phyloP scores from a whole-genome alignment of 2,797 vertebrate species.

The Hirundo rustica region DNA sequence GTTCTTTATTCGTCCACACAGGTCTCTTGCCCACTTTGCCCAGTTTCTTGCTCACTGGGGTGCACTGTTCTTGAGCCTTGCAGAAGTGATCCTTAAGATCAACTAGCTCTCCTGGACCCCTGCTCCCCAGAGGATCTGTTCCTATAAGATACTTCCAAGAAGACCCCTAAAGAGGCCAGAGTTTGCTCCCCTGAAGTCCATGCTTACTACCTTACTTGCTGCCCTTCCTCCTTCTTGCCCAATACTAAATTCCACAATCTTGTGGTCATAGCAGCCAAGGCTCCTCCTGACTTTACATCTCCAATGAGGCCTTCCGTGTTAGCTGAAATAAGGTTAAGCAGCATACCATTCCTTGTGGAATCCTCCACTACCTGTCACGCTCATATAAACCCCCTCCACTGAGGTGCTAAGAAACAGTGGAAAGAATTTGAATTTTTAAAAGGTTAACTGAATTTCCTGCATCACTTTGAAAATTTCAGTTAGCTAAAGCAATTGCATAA shows the following conservation, averaged over 20 bases:
- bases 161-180: neutral
- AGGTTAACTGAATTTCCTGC: neutral
- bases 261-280: neutral
- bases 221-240: neutral
- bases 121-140: neutral
- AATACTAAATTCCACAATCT: neutral
- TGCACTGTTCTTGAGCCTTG: neutral
- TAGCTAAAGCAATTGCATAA: neutral
- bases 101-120: neutral
- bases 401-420: neutral
- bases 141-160: neutral
- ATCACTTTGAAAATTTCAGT: neutral
- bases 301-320: neutral
- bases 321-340: neutral
- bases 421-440: neutral
- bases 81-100: neutral
- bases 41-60: neutral
- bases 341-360: neutral
- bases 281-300: fast-evolving
- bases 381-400: neutral
- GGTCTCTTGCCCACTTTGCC: neutral
- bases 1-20: neutral
- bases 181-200: neutral
- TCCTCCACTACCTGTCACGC: neutral
- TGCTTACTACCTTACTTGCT: neutral